These are phyloP conservation scores for Drosophila prosaltans DNA, from an alignment of 1,140 invertebrate genomes.

Conservation along the genomic window DNA sequence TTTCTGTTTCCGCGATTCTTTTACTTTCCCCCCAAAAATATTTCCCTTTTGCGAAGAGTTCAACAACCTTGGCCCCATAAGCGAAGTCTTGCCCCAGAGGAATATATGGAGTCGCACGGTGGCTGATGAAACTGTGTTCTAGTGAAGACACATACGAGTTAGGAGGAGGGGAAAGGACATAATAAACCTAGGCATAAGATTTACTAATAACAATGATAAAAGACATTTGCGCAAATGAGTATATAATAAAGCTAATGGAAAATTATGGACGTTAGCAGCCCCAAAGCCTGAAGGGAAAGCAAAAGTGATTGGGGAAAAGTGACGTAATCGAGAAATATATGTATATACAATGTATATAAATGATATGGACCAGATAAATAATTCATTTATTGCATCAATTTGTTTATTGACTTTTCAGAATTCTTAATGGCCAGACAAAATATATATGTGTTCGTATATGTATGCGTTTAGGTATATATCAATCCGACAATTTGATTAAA, in stretches of 20 bases:
- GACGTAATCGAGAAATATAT: constrained; percentile 20
- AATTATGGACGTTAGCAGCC: constrained; percentile 48
- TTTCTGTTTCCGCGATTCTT: neutral
- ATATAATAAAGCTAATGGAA: constrained; percentile 81
- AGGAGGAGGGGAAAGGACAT: constrained; percentile 3
- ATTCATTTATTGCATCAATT: constrained; percentile 16
- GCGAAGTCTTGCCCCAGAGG: constrained; percentile 44
- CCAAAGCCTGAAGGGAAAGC: neutral
- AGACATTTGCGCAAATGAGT: constrained; percentile 74
- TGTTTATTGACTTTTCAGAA: constrained; percentile 36
- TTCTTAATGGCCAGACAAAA: constrained; percentile 23
- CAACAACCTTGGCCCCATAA: constrained; percentile 57
- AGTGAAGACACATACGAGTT: constrained; percentile 28
- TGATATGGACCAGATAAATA: neutral
- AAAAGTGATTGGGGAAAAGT: neutral
- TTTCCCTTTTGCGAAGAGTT: constrained; percentile 38
- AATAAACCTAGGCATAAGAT: constrained; percentile 70
- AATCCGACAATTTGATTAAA: constrained; percentile 9
- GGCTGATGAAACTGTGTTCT: constrained; percentile 40
- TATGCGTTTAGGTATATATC: neutral
- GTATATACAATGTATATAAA: neutral
- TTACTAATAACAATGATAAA: constrained; percentile 81
- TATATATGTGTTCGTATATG: too few relatives aligned
- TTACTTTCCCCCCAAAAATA: constrained; percentile 30
- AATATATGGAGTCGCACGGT: constrained; percentile 39